Base-by-base conservation (phyloP, 2,113 vertebrate genomes). In the Pristiophorus japonicus region DNA sequence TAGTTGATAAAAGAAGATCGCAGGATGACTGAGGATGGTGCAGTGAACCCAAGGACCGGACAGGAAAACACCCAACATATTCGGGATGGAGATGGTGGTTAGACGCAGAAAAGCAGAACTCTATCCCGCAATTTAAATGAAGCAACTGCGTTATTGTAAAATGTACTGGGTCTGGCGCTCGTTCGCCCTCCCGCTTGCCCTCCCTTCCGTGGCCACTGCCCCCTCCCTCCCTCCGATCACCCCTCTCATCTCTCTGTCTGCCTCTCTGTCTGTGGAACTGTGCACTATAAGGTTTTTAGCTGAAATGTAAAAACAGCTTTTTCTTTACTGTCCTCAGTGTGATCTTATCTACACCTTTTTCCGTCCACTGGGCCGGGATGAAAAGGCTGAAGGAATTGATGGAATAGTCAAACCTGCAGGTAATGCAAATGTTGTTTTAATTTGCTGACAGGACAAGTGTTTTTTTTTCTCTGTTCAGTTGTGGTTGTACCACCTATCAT, bases 331-430 rank as follows among this genome's bases (percentile, higher is more conserved):
- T 42, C 96, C 96, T 63, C 96, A 99, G 99, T 99, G 99, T 97
- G 99, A 99, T 97, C 98, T 99, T 96, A 97, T 99, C 97, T 99
- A 99, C 97, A 99, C 99, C 5, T 99, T 99, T 97, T 99, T 99
- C 97, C 99, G 99, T 97, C 99, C 99, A 2, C 98, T 99, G 96
- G 98, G 98, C 95, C 98, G 98, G 95, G 99, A 99, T 96, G 99
- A 99, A 75, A 99, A 99, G 97, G 98, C 98, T 3, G 99, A 99
- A 96, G 99, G 98, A 96, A 97, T 99, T 96, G 98, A 98, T 27
- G 97, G 97, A 95, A 96, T 98, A 70, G 96, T 98, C 95, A 99
- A 97, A 96, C 97, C 97, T 96, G 96, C 97, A 97, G 99, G 99
- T 99, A 96, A 96, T 96, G 95, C 45, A 70, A 38, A 38, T 10